Percentiles rank a stretch among this genome's conserved stretches.
Evolutionary conservation across 1,140 invertebrate species (phyloP).

Genomic region (Medauroidea extradentata): DNA sequence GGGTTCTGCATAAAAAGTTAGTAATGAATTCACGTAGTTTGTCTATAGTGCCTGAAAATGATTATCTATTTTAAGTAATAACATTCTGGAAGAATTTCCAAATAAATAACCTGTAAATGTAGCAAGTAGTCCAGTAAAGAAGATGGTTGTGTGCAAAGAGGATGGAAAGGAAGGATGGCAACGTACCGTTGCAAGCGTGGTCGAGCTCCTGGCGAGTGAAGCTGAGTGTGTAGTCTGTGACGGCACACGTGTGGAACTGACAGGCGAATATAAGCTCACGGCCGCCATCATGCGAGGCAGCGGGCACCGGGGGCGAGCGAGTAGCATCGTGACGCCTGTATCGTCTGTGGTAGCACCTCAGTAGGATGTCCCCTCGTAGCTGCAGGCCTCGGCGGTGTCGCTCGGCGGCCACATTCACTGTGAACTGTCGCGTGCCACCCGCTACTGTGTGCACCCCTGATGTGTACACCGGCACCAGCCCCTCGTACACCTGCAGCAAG

Average conservation of each 20-base stretch:
- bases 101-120: too few relatives aligned
- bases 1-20: too few relatives aligned
- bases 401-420: constrained; percentile 59
- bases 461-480: constrained; percentile 82
- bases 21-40: too few relatives aligned
- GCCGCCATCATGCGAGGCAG: neutral
- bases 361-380: constrained; percentile 80
- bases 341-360: constrained; percentile 81
- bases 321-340: constrained; percentile 25
- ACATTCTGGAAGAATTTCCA: too few relatives aligned
- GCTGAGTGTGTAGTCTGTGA: constrained; percentile 73
- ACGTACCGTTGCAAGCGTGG: constrained; percentile 70
- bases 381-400: constrained; percentile 61
- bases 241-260: constrained; percentile 91
- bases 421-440: constrained; percentile 57
- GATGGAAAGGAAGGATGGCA: too few relatives aligned
- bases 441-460: constrained; percentile 72
- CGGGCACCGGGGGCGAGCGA: neutral
- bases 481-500: constrained; percentile 79
- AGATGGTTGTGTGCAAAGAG: too few relatives aligned
- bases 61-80: too few relatives aligned
- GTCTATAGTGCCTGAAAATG: too few relatives aligned
- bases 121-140: too few relatives aligned
- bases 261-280: constrained; percentile 67
- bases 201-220: constrained; percentile 85